phyloP scores from a whole-genome alignment of 2,113 vertebrate genomes.

The Axis porcinus region DNA sequence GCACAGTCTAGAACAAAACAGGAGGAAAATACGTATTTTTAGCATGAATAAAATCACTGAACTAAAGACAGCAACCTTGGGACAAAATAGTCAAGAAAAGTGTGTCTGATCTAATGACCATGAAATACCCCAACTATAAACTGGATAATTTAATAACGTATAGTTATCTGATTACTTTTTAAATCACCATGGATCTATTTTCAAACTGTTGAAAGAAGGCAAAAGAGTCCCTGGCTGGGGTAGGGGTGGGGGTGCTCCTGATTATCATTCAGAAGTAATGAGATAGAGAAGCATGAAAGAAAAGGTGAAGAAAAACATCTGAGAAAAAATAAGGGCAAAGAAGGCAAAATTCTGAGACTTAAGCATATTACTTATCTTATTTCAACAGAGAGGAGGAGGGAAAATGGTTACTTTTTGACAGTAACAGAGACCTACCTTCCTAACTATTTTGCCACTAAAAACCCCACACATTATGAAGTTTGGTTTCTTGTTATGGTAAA shows the following conservation, averaged over 20 bases:
- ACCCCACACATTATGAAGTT: background rate
- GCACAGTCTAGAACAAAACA: background rate
- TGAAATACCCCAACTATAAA: background rate
- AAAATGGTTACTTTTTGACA: background rate
- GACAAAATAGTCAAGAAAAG: background rate
- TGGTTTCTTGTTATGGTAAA: background rate
- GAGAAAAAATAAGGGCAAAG: background rate
- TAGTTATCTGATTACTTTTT: background rate
- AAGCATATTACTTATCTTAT: background rate
- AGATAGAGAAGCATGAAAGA: background rate
- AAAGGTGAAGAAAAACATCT: background rate
- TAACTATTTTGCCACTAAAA: constrained; percentile 29
- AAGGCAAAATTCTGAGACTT: background rate
- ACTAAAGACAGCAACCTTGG: background rate
- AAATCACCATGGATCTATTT: constrained; percentile 14
- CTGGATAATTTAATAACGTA: background rate
- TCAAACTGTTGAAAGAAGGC: background rate
- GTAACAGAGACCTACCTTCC: background rate
- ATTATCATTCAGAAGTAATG: background rate
- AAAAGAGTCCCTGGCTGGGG: background rate
- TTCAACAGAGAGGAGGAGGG: background rate
- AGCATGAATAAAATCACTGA: background rate
- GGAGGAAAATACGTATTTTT: background rate
- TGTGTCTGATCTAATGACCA: background rate
- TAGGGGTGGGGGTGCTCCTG: background rate